Base-by-base conservation (phyloP, 1,140 invertebrate species). In the Hycleus cichorii region DNA sequence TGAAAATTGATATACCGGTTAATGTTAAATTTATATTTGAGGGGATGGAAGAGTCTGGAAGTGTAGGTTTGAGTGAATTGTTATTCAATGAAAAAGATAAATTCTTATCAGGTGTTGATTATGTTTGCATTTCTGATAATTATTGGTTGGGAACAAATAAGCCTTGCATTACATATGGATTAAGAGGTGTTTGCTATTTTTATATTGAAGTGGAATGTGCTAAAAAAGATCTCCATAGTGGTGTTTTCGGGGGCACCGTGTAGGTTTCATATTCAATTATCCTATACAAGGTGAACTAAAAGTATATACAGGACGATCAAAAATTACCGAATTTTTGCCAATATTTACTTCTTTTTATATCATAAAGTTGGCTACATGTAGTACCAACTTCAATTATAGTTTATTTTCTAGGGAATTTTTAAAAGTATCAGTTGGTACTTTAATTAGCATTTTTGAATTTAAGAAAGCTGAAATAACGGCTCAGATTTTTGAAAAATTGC, bases 11-110 rank as follows among this genome's bases (percentile, higher is more conserved):
- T 56, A 70, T 98, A 44, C 95, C 96, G 24, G 85, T 98, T 0
- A 98, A 98, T 76, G 68, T 98, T 0, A 98, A 97, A 82, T 98
- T 98, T 78, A 83, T 92, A 12, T 93, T 98, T 72, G 96, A 99
- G 82, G 95, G 92, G 45, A 99, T 99, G 96, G 97, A 99, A 78
- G 97, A 99, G 76, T 90, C 85, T 68, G 95, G 96, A 5, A 97
- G 94, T 59, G 90, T 93, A 75, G 96, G 96, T 27, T 77, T 99
- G 8, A 94, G 98, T 74, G 89, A 93, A 3, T 74, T 97, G 10
- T 76, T 99, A 1, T 76, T 83, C 60, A 72, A 83, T 3, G 78
- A 81, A 60, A 93, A 94, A 74, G 76, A 80, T 59, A 81, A 81
- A 11, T 98, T 97, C 72, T 80, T 98, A 10, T 79, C 84, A 53